phyloP scores from a whole-genome alignment of 2,113 vertebrate genomes.

The Mobula hypostoma region DNA sequence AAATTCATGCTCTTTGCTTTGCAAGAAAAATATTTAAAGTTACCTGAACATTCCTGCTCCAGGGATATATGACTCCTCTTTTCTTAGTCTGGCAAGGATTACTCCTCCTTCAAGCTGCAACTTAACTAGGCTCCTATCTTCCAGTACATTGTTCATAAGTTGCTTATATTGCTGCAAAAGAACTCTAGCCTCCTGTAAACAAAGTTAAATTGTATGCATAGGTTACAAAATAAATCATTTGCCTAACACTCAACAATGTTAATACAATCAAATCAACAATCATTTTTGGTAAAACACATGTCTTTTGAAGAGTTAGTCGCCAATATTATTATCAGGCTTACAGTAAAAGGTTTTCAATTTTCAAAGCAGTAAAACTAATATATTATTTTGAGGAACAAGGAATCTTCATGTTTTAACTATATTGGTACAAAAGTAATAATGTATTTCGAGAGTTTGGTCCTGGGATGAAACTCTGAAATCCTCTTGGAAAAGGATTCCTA shows the following conservation, averaged over 20 bases:
- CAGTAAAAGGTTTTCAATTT: neutral
- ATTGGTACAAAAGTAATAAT: neutral
- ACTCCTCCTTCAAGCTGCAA: conserved; percentile 79
- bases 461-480: neutral
- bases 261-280: neutral
- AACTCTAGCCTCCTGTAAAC: conserved; percentile 63
- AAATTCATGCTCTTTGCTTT: no score
- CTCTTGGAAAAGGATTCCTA: neutral
- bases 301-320: neutral
- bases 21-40: neutral
- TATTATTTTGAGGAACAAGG: neutral
- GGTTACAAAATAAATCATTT: neutral
- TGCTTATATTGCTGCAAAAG: conserved; percentile 57
- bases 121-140: conserved; percentile 64
- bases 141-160: conserved; percentile 72
- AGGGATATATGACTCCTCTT: conserved; percentile 62
- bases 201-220: neutral
- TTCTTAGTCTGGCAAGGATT: conserved; percentile 66
- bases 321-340: neutral
- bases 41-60: conserved; percentile 65
- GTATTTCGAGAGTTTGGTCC: neutral
- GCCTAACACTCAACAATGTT: neutral
- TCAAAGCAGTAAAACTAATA: neutral
- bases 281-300: neutral
- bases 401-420: neutral